phyloP scores from a whole-genome alignment of 2,888 invertebrate genomes.

The Thelaira solivaga region DNA sequence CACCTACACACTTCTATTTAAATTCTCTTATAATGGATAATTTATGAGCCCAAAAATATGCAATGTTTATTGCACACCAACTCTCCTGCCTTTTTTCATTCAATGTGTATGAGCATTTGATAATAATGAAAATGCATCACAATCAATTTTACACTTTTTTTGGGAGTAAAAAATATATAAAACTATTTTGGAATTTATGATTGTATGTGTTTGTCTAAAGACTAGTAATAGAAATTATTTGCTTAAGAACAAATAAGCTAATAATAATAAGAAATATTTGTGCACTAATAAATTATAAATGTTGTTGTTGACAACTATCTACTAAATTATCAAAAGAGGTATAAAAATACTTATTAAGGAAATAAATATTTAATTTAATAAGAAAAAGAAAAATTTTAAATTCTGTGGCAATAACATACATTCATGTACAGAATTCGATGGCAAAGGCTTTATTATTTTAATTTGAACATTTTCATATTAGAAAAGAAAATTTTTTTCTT shows the following conservation, averaged over 20 bases:
- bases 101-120: constrained; percentile 32
- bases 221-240: neutral
- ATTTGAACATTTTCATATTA: no score
- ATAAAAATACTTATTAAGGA: no score
- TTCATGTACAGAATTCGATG: no score
- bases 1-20: constrained; percentile 15
- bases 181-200: constrained; percentile 54
- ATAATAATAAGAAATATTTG: constrained; percentile 51
- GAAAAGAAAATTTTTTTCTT: no score
- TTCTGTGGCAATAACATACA: no score
- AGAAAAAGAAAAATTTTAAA: no score
- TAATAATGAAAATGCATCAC: constrained; percentile 48
- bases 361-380: no score
- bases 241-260: constrained; percentile 21
- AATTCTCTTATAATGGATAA: constrained; percentile 54
- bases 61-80: constrained; percentile 53
- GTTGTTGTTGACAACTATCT: no score
- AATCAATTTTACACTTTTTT: neutral
- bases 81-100: neutral
- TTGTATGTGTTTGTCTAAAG: neutral
- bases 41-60: constrained; percentile 62
- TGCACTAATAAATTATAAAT: no score
- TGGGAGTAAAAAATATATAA: neutral
- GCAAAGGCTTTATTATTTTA: no score
- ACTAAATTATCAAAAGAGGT: no score